Evolutionary conservation across 2,888 invertebrate species (phyloP), one percentile per base, ranked within the genome.

Genomic region (Euproctis similis): DNA sequence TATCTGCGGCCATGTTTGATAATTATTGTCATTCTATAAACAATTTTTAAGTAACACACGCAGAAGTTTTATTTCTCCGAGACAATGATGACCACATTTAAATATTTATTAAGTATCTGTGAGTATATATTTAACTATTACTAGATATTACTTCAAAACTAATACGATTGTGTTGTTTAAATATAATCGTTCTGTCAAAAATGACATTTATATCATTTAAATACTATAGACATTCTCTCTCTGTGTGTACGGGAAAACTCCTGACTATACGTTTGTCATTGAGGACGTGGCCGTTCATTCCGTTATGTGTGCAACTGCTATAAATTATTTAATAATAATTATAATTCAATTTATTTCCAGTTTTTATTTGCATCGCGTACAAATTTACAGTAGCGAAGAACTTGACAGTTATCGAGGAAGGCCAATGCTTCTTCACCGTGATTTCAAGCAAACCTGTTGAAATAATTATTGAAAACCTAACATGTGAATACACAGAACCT

Each of bases 61-160:
- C 24, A 21, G 16, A 14, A 12, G 31, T 10, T 9, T 24, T 9
- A 12, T 22, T 27, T 19, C 24, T 29, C 22, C 5, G 5, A 8
- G n/a, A 8, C 24, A 36, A 28, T 34, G 31, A 47, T 47, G 47
- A 24, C 20, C 21, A 32, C 6, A 22, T 25, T 14, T 31, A 12
- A 37, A 23, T 50, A 23, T 33, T 28, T 25, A 19, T 50, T 47
- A 24, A 50, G 51, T 47, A 31, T 35, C 36, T 29, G n/a, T n/a
- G n/a, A n/a, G n/a, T n/a, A n/a, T n/a, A n/a, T n/a, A n/a, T n/a
- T n/a, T n/a, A n/a, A n/a, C n/a, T n/a, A n/a, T n/a, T n/a, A n/a
- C n/a, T n/a, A n/a, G n/a, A n/a, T n/a, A n/a, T n/a, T n/a, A n/a
- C n/a, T n/a, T n/a, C n/a, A n/a, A n/a, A n/a, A n/a, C n/a, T n/a